Evolutionary conservation across 2,888 invertebrate genomes (phyloP).

Genomic region (Saturnia japonica): DNA sequence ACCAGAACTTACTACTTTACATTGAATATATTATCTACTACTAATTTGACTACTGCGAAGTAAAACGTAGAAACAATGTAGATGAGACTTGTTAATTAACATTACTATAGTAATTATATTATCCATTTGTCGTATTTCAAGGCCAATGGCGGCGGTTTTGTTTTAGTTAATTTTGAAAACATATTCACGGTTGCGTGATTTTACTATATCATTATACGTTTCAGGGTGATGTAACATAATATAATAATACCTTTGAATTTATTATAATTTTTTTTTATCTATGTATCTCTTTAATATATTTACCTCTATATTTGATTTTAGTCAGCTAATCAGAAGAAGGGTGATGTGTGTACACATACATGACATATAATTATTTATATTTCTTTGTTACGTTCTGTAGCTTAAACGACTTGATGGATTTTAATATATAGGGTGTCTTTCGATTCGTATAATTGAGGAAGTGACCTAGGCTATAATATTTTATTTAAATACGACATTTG

Average conservation of each 20-base stretch:
- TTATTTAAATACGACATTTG: no score
- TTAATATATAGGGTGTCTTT: no score
- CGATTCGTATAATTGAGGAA: no score
- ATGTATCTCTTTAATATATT: no score
- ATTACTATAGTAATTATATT: background rate
- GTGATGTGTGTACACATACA: no score
- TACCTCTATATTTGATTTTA: no score
- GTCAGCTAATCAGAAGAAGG: no score
- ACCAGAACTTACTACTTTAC: background rate
- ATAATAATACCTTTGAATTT: background rate
- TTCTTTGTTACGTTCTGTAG: no score
- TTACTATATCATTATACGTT: background rate
- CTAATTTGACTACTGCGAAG: background rate
- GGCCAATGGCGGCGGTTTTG: background rate
- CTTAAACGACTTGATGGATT: no score
- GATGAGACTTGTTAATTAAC: conserved; percentile 6
- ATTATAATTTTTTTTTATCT: background rate
- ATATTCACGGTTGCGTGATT: background rate
- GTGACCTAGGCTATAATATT: no score
- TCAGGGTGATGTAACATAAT: background rate
- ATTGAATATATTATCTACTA: background rate
- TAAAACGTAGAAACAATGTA: background rate
- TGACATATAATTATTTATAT: no score
- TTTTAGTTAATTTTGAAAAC: background rate
- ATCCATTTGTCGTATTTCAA: background rate